phyloP scores from a whole-genome alignment of 2,797 vertebrate genomes.

The Hydrocynus forskahlii region DNA sequence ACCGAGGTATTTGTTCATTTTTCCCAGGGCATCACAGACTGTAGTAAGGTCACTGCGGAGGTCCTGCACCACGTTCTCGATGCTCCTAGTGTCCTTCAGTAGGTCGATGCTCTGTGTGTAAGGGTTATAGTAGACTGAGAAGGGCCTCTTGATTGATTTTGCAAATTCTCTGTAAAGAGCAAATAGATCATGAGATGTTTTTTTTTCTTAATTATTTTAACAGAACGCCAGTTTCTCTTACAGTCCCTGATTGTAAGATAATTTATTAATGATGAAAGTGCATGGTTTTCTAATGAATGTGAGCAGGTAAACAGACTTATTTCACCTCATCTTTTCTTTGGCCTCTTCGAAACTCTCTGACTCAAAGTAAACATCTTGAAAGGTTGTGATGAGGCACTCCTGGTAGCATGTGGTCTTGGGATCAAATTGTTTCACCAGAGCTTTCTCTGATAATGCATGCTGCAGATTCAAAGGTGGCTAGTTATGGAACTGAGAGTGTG shows the following conservation, averaged over 20 bases:
- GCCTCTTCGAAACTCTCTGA: constrained; percentile 99
- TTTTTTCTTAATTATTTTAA: neutral
- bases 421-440: constrained; percentile 90
- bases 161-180: constrained; percentile 87
- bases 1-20: constrained; percentile 97
- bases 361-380: constrained; percentile 97
- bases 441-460: constrained; percentile 95
- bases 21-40: constrained; percentile 92
- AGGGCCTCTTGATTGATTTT: constrained; percentile 92
- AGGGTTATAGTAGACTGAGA: constrained; percentile 96
- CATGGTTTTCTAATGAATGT: neutral
- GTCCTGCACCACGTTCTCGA: constrained; percentile 94
- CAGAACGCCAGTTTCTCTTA: neutral
- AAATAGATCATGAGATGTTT: neutral
- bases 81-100: constrained; percentile 92
- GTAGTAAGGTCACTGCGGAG: constrained; percentile 93
- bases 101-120: constrained; percentile 95
- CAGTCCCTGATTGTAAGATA: neutral
- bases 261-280: neutral
- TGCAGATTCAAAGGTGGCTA: constrained; percentile 62
- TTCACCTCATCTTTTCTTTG: constrained; percentile 97
- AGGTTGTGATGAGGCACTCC: constrained; percentile 97
- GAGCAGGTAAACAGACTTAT: neutral
- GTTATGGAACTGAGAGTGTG: neutral
- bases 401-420: constrained; percentile 93